Percentiles rank a stretch among this genome's conserved stretches.
phyloP scores from a whole-genome alignment of 2,797 vertebrate species.

The Xiphorhynchus erythropygius region DNA sequence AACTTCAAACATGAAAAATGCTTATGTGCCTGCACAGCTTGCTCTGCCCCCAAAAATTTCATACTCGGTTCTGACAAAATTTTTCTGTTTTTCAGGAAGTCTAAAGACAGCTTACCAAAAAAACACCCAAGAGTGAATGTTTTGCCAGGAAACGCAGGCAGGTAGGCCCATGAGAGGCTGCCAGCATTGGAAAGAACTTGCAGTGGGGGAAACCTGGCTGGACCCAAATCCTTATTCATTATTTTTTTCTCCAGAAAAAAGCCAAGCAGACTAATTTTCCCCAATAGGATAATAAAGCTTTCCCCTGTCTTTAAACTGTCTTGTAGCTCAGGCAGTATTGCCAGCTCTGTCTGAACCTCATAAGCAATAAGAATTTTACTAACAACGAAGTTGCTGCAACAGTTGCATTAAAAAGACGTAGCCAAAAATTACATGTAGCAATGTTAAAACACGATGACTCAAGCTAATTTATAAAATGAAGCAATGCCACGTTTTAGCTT shows the following conservation, averaged over 20 bases:
- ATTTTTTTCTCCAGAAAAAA: not conserved
- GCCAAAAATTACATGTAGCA: not conserved
- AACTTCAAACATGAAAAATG: not conserved
- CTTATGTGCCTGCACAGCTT: not conserved
- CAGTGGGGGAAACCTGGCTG: not conserved
- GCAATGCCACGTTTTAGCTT: not conserved
- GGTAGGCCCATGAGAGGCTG: accelerated
- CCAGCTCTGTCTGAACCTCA: not conserved
- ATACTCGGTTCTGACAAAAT: not conserved
- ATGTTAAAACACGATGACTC: not conserved
- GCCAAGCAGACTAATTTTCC: not conserved
- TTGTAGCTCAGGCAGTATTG: not conserved
- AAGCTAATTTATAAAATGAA: not conserved
- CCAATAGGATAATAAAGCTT: not conserved
- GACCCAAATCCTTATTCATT: not conserved
- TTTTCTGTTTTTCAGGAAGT: not conserved
- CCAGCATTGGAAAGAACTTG: not conserved
- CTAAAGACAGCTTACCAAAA: not conserved
- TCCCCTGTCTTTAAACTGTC: not conserved
- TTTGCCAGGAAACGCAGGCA: not conserved
- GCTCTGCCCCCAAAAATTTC: not conserved
- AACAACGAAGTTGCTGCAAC: not conserved
- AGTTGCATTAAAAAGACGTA: not conserved
- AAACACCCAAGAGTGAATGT: accelerated
- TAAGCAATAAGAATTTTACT: not conserved